A percentile compares a stretch with the other conserved stretches of the same genome.
These are phyloP conservation scores for Trichonephila clavata DNA, from an alignment of 1,140 invertebrate genomes.

Conservation along the genomic window DNA sequence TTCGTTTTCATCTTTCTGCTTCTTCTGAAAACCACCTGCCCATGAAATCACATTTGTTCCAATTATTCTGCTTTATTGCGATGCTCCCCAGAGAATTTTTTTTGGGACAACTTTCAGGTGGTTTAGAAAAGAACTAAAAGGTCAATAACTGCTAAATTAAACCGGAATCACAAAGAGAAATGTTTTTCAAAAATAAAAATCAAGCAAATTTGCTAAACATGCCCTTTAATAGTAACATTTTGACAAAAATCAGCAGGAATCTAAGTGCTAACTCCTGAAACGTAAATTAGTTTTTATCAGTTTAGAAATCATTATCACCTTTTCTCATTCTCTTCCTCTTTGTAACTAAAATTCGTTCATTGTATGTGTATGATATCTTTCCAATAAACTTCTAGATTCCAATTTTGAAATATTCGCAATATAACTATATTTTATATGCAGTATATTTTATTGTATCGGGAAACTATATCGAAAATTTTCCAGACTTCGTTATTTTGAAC, in stretches of 20 bases:
- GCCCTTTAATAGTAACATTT: background rate
- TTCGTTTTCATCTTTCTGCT: background rate
- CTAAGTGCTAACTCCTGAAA: background rate
- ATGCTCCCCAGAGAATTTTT: background rate
- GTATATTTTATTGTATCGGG: too few relatives aligned
- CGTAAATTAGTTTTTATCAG: too few relatives aligned
- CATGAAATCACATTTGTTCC: conserved; percentile 46
- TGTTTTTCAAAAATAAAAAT: background rate
- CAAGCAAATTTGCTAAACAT: background rate
- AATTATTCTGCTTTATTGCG: conserved; percentile 3
- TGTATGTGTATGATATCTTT: too few relatives aligned
- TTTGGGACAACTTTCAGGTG: background rate
- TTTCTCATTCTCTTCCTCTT: too few relatives aligned
- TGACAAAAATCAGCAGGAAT: background rate
- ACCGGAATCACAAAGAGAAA: background rate
- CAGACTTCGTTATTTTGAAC: too few relatives aligned
- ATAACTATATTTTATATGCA: too few relatives aligned
- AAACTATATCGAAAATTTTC: too few relatives aligned
- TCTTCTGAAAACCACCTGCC: background rate
- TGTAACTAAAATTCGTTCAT: too few relatives aligned
- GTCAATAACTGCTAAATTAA: conserved; percentile 14
- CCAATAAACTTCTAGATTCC: too few relatives aligned
- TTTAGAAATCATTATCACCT: too few relatives aligned
- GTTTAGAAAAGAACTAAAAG: background rate
- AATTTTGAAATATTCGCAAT: too few relatives aligned